phyloP scores from a whole-genome alignment of 2,113 vertebrate genomes.

The Poeciliopsis occidentalis region DNA sequence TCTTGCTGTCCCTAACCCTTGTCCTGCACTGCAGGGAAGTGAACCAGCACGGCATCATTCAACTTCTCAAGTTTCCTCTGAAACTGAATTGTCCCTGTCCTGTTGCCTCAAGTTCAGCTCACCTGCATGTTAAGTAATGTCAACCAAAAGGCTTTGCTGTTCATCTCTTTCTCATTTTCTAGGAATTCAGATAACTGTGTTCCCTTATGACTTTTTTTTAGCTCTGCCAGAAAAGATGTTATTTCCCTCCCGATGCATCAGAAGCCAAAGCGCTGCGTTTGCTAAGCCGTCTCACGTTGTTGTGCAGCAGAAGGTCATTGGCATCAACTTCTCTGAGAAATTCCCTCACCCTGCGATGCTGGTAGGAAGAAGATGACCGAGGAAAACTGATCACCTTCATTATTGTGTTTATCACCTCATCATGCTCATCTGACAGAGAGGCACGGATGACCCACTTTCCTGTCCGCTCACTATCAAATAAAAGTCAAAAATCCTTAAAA shows the following conservation, averaged over 20 bases:
- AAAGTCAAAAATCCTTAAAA: no score
- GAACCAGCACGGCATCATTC: not conserved
- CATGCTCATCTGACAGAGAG: slow-evolving; percentile 43
- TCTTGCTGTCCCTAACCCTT: not conserved
- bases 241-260: slow-evolving; percentile 9
- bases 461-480: no score
- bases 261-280: slow-evolving; percentile 2
- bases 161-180: slow-evolving; percentile 1
- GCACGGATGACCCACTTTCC: slow-evolving; percentile 24
- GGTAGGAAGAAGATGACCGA: slow-evolving; percentile 20
- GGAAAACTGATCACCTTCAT: slow-evolving; percentile 33
- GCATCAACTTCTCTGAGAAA: slow-evolving; percentile 27
- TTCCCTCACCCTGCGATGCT: slow-evolving; percentile 21
- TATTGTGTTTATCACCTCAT: slow-evolving; percentile 36
- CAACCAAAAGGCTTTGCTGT: slow-evolving; percentile 10
- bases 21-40: not conserved
- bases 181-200: slow-evolving; percentile 12
- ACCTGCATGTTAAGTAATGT: slow-evolving; percentile 21
- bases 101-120: slow-evolving; percentile 14
- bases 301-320: slow-evolving; percentile 32
- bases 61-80: slow-evolving; percentile 6
- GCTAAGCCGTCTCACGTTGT: slow-evolving; percentile 18
- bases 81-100: slow-evolving; percentile 9
- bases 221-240: slow-evolving; percentile 13
- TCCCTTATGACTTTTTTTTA: not conserved